Conservation (phyloP, 92 coral and sea anemone genomes). For the Palythoa grandiflora region DNA sequence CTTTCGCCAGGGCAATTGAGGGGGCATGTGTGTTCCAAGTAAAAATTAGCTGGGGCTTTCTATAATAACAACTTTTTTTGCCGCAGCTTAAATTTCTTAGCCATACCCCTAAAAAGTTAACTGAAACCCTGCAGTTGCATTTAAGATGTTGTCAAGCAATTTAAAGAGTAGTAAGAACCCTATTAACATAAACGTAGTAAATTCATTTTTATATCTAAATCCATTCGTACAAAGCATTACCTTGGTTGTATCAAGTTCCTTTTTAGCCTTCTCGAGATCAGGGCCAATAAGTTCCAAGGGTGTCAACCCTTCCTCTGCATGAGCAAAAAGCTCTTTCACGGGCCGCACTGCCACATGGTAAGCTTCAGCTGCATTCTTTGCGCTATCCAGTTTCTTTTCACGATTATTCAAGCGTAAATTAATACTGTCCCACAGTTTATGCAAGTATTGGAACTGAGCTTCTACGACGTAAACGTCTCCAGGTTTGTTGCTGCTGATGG, state of each 20-base stretch:
- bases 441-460: conserved; percentile 87
- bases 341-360: conserved; percentile 81
- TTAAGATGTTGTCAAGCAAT: not conserved
- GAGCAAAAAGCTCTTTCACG: conserved; percentile 77
- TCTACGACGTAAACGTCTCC: conserved; percentile 96
- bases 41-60: too few species aligned
- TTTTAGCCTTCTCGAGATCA: conserved; percentile 79
- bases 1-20: too few species aligned
- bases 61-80: too few species aligned
- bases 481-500: conserved; percentile 75
- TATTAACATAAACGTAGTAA: not conserved
- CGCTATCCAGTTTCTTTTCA: conserved; percentile 67
- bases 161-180: too few species aligned
- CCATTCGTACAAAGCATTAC: conserved; percentile 32
- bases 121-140: too few species aligned
- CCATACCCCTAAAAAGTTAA: too few species aligned
- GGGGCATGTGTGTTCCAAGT: too few species aligned
- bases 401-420: conserved; percentile 73
- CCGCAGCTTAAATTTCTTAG: too few species aligned
- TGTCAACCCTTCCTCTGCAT: conserved; percentile 81
- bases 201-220: not conserved
- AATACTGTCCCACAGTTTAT: conserved; percentile 81
- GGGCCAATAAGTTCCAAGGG: conserved; percentile 79
- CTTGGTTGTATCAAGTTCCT: conserved; percentile 84
- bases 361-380: conserved; percentile 80